Conservation (phyloP, 2,113 vertebrate species). For the Tautogolabrus adspersus region DNA sequence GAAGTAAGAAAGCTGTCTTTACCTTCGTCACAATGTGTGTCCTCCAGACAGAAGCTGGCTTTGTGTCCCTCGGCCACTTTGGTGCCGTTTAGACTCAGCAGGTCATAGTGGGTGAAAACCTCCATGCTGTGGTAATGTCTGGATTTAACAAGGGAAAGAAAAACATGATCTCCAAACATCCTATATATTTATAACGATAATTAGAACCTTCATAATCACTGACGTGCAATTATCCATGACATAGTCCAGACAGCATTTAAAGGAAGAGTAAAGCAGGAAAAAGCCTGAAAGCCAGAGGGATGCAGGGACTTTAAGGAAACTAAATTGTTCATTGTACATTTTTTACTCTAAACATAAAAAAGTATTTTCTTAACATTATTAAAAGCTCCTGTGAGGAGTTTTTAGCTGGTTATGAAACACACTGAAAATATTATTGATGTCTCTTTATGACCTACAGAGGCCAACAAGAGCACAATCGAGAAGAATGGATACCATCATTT, state of each 20-base stretch:
- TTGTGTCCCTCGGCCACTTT: conserved; percentile 98
- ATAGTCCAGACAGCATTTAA: neutral
- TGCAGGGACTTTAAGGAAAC: neutral
- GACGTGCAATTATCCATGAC: neutral
- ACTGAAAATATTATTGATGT: no score
- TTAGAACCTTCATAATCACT: neutral
- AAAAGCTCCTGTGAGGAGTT: no score
- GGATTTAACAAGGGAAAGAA: conserved; percentile 27
- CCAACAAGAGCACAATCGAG: no score
- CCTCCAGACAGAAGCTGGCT: conserved; percentile 97
- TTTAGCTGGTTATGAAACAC: no score
- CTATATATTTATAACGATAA: neutral
- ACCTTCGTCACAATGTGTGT: conserved; percentile 93
- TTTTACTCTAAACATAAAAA: neutral
- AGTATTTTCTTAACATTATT: no score
- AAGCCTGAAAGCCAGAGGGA: neutral
- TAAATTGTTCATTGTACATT: neutral
- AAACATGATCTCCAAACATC: conserved; percentile 8
- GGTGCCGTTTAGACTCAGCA: conserved; percentile 91
- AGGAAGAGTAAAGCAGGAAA: neutral
- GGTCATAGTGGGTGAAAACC: conserved; percentile 96
- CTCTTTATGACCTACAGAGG: no score
- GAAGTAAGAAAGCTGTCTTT: conserved; percentile 21
- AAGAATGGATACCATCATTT: no score
- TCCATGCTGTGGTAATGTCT: conserved; percentile 99